Percentiles rank a stretch among this genome's conserved stretches.
phyloP scores from a whole-genome alignment of 2,888 invertebrate genomes.

The Alcis repandata region DNA sequence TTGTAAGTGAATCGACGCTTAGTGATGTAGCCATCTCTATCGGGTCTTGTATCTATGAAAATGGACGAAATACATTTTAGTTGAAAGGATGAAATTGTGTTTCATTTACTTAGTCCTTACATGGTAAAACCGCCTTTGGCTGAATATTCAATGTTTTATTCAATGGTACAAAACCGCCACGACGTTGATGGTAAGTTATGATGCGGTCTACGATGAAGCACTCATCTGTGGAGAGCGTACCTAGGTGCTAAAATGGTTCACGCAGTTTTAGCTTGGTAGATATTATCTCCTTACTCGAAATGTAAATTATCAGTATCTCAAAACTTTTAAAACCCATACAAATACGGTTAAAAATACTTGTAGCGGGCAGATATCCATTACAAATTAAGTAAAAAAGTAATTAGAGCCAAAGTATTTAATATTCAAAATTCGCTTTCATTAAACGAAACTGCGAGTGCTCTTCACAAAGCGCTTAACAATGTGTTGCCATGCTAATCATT shows the following conservation, averaged over 20 bases:
- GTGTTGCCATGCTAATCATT: slow-evolving; percentile 74
- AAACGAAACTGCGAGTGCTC: slow-evolving; percentile 55
- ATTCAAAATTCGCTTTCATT: slow-evolving; percentile 5
- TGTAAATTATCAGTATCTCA: no score
- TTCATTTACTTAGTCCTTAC: slow-evolving; percentile 46
- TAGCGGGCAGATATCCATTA: no score
- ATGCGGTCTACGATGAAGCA: no score
- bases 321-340: no score
- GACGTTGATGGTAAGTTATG: no score
- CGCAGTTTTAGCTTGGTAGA: no score
- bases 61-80: slow-evolving; percentile 80
- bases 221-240: no score
- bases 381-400: background rate
- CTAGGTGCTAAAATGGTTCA: no score
- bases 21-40: slow-evolving; percentile 71
- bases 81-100: slow-evolving; percentile 61
- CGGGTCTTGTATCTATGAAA: slow-evolving; percentile 64
- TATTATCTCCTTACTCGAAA: no score
- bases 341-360: no score
- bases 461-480: slow-evolving; percentile 50
- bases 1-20: slow-evolving; percentile 56
- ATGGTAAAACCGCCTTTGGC: no score
- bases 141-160: background rate
- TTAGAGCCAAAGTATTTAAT: background rate
- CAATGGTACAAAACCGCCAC: no score